Evolutionary conservation across 2,888 invertebrate genomes (phyloP), one percentile per base, ranked within the genome.

Genomic region (Melieria omissa): DNA sequence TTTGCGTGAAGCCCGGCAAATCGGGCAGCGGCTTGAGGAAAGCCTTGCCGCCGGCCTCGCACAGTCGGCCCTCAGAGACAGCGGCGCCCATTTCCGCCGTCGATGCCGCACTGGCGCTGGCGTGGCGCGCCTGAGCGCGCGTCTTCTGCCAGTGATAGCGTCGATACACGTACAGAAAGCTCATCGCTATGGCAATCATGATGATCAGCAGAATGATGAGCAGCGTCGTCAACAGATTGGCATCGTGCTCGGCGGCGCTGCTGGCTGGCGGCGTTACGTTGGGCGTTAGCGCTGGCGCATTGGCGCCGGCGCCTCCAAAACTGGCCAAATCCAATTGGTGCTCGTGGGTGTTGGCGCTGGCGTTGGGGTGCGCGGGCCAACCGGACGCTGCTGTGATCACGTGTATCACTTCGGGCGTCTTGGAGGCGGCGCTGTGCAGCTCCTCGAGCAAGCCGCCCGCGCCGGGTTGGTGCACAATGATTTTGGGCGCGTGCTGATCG

Each of bases 391-490:
- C 73, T 42, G 86, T 85, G 41, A 86, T 86, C 5, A 87, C 84
- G 54, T 87, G 86, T 46, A 87, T 87, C 0, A 87, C 84, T n/a
- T 86, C 86, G 0, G 87, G 82, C 0, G 81, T 73, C 12, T 82
- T 81, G 0, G 78, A 75, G 1, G 75, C 79, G 0, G 78, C 79
- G 4, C 78, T 70, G 8, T 82, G 81, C 5, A 84, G 70, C 71
- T 84, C 80, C 67, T 82, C 81, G n/a, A 83, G 74, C 41, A 83
- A 67, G 10, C 72, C 77, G 10, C 54, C 71, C 5, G 76, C 78
- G 55, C 82, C 79, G 10, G 82, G 82, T 72, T 86, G 83, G 63
- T 86, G 85, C 5, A 86, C 75, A 42, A 86, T 86, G 12, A 86
- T 86, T 74, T 86, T 84, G 0, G 86, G 86, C 5, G 84, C 80